A percentile compares a stretch with the other conserved stretches of the same genome.
Evolutionary conservation across 2,888 invertebrate species (phyloP).

Genomic region (Oxytorus armatus): DNA sequence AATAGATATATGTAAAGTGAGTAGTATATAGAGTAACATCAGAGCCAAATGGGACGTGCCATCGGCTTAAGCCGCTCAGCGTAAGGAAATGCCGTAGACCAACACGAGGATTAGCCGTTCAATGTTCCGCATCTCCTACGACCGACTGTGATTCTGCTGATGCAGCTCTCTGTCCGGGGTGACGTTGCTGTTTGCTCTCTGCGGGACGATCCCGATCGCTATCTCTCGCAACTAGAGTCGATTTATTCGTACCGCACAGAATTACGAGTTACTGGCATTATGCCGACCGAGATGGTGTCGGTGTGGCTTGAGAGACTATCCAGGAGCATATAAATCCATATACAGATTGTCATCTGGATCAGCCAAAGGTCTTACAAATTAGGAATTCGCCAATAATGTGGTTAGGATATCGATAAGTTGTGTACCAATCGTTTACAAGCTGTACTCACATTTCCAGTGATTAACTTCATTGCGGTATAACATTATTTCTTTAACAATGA

Average conservation of each 20-base stretch:
- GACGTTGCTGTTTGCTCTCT: constrained; percentile 32
- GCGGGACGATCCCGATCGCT: constrained; percentile 60
- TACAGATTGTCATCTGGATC: neutral
- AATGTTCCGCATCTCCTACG: constrained; percentile 26
- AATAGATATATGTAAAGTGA: constrained; percentile 15
- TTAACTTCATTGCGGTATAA: neutral
- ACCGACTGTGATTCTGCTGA: constrained; percentile 36
- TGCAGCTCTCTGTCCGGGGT: constrained; percentile 12
- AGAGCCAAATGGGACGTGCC: constrained; percentile 46
- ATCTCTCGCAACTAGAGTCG: constrained; percentile 53
- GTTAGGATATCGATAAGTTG: neutral
- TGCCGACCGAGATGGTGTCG: constrained; percentile 48
- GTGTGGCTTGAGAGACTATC: constrained; percentile 8
- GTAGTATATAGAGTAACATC: constrained; percentile 27
- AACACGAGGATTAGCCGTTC: constrained; percentile 53
- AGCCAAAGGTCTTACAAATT: neutral
- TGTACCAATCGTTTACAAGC: neutral
- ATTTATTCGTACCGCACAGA: constrained; percentile 64
- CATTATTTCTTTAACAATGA: neutral
- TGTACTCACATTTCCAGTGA: neutral
- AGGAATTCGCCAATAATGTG: neutral
- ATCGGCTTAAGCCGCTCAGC: constrained; percentile 51
- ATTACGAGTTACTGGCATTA: constrained; percentile 73
- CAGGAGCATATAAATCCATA: constrained; percentile 13
- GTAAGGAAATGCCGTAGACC: constrained; percentile 51